Evolutionary conservation across 2,113 vertebrate species (phyloP), one percentile per base, ranked within the genome.

Genomic region (Monopterus albus): DNA sequence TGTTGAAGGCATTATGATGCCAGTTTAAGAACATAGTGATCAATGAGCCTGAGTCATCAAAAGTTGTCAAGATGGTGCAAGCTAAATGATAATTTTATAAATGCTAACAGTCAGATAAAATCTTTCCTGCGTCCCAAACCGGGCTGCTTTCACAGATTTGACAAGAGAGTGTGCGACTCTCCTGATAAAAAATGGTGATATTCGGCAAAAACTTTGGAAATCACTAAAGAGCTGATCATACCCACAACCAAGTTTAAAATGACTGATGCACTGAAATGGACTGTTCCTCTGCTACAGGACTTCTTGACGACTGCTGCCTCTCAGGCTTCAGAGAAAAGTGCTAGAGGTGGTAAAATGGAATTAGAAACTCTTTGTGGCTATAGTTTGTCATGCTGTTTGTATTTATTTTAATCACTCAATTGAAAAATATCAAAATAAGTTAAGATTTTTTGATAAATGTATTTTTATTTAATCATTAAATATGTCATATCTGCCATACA

Each of bases 161-260:
- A 73, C 61, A 53, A 51, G 47, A 46, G 23, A 20, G 26, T 17
- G 26, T 64, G 28, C 29, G 35, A 78, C 58, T 28, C 53, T 40
- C 50, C 40, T 45, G 38, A 79, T 70, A 68, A 47, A 5, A 12
- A 17, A 65, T n/a, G 72, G 74, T 64, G 77, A 75, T 83, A 40
- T 60, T 66, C 63, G 13, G 63, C 70, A 67, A 78, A 73, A 78
- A 67, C 80, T 76, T 81, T 81, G 60, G 60, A 79, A 79, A 77
- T 67, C 64, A 52, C 66, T 68, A 61, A 78, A 81, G 33, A 67
- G 71, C 50, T 55, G 77, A 79, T 60, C 67, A 71, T 35, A 62
- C 40, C 45, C 72, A 56, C 59, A 63, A 29, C 61, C 4, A 10
- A 76, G 77, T 85, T 87, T 80, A 85, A 85, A 85, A 78, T 68